Conservation (phyloP, 2,888 invertebrate genomes). For the Bimastos eiseni region DNA sequence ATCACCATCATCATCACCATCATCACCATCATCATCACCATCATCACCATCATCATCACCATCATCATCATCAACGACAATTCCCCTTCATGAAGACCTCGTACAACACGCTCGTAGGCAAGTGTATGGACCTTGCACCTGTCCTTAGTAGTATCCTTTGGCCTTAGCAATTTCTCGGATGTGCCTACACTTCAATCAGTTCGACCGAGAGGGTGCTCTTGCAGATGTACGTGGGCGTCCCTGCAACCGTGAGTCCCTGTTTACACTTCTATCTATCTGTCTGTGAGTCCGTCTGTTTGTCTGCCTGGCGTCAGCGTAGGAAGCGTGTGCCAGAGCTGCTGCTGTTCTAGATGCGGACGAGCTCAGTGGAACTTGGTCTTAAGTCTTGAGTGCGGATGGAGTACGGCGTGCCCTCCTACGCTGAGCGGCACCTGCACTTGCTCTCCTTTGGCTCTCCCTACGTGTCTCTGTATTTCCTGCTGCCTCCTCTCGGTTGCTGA, state of each 20-base stretch:
- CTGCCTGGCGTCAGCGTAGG: neutral
- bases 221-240: neutral
- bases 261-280: neutral
- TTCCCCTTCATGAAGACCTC: no score
- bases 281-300: neutral
- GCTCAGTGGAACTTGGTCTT: neutral
- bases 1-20: neutral
- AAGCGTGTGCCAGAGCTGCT: neutral
- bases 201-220: neutral
- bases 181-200: neutral
- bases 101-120: neutral
- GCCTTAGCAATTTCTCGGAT: neutral
- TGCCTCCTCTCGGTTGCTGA: neutral
- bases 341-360: neutral
- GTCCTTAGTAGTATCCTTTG: neutral
- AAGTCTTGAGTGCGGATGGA: neutral
- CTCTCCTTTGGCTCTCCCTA: neutral
- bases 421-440: neutral
- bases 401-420: neutral
- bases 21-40: neutral
- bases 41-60: neutral
- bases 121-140: neutral
- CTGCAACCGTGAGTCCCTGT: neutral
- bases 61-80: conserved; percentile 18
- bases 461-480: neutral